phyloP scores from a whole-genome alignment of 2,888 invertebrate genomes.

The Tipula confusa region DNA sequence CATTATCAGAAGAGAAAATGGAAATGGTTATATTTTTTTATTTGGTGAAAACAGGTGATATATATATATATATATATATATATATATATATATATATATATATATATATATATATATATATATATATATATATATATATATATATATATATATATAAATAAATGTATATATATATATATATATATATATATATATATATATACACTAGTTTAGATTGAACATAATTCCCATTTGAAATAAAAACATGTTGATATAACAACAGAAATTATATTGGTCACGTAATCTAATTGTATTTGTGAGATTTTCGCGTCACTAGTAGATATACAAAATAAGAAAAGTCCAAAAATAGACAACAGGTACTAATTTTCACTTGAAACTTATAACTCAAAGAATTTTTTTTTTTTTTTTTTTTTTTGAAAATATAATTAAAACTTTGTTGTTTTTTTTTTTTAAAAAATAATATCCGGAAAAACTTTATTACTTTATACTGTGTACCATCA shows the following conservation, averaged over 20 bases:
- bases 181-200: no score
- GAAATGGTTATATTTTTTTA: background rate
- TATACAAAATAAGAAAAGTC: background rate
- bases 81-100: no score
- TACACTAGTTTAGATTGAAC: background rate
- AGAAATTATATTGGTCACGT: background rate
- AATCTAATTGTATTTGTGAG: background rate
- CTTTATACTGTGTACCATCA: background rate
- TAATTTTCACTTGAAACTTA: background rate
- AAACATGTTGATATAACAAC: background rate
- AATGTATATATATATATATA: no score
- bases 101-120: no score
- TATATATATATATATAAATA: no score
- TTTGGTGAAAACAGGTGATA: background rate
- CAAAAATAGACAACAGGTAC: background rate
- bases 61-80: no score
- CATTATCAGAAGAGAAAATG: background rate
- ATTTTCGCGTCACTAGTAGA: background rate
- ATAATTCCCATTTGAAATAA: background rate
- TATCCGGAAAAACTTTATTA: background rate
- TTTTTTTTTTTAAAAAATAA: background rate
- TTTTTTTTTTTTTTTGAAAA: no score
- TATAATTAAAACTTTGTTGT: background rate
- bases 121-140: no score
- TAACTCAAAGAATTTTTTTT: background rate